A percentile compares a stretch with the other conserved stretches of the same genome.
phyloP scores from a whole-genome alignment of 2,888 invertebrate species.

The Zaprionus obscuricornis region DNA sequence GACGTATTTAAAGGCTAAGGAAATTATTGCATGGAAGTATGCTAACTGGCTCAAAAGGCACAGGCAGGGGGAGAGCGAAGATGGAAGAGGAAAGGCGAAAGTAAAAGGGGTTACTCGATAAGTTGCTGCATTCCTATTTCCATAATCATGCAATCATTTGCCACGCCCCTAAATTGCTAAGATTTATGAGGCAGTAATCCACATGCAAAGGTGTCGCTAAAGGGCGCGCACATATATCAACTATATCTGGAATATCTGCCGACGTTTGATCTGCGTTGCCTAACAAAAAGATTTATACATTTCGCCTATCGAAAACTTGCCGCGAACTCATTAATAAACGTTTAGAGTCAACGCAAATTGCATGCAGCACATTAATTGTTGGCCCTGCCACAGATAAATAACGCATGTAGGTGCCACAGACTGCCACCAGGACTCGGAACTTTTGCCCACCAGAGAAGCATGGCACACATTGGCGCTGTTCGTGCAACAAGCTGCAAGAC shows the following conservation, averaged over 20 bases:
- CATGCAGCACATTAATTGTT: constrained; percentile 57
- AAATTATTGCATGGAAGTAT: not conserved
- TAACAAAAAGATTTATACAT: constrained; percentile 75
- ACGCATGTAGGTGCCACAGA: constrained; percentile 39
- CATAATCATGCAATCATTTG: too few relatives aligned
- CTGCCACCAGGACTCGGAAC: constrained; percentile 23
- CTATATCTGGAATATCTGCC: not conserved
- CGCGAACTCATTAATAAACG: constrained; percentile 67
- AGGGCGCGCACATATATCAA: not conserved
- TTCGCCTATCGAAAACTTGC: constrained; percentile 47
- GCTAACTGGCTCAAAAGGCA: not conserved
- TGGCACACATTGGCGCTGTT: too few relatives aligned
- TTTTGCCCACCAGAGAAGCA: too few relatives aligned
- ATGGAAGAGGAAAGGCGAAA: too few relatives aligned
- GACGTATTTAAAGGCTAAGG: not conserved
- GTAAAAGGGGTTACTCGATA: constrained; percentile 8
- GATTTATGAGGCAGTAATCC: constrained; percentile 21
- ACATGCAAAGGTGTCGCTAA: not conserved
- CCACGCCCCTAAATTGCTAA: constrained; percentile 25
- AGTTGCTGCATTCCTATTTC: too few relatives aligned
- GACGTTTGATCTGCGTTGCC: constrained; percentile 41
- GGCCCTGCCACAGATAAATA: constrained; percentile 28
- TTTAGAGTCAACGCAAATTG: constrained; percentile 56
- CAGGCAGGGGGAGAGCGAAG: too few relatives aligned
- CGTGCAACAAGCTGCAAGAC: constrained; percentile 23